Conservation (phyloP, 2,113 vertebrate species). For the Sylvilagus bachmani region DNA sequence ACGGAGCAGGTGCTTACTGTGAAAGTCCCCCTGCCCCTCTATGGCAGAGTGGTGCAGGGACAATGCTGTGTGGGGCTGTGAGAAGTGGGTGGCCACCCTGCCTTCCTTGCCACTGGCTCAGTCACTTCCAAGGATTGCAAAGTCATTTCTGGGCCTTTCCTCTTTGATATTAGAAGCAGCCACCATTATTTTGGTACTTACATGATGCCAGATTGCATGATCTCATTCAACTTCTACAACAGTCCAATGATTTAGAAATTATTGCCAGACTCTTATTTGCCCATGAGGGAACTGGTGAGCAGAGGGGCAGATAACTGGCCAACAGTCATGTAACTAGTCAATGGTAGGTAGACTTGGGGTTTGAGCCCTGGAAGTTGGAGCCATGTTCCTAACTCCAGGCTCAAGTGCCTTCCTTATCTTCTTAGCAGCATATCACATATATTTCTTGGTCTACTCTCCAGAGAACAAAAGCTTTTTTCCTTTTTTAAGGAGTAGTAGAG, state of each 20-base stretch:
- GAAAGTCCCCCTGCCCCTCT: rapidly evolving
- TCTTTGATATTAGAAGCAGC: neutral
- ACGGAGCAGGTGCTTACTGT: rapidly evolving
- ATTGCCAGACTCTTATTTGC: rapidly evolving
- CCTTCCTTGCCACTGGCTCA: rapidly evolving
- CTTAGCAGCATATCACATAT: neutral
- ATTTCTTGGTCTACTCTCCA: neutral
- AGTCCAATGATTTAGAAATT: neutral
- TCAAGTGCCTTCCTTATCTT: neutral
- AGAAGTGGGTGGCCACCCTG: rapidly evolving
- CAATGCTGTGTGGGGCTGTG: rapidly evolving
- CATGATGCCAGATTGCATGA: rapidly evolving
- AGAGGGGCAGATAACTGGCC: no score
- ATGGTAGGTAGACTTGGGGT: rapidly evolving
- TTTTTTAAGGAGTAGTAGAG: neutral
- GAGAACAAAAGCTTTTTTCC: neutral
- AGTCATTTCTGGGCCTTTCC: neutral
- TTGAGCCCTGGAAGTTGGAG: neutral
- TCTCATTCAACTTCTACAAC: neutral
- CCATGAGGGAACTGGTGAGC: neutral
- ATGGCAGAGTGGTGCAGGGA: rapidly evolving
- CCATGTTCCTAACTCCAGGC: neutral
- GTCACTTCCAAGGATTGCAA: neutral
- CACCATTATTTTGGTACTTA: neutral
- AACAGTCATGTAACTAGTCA: rapidly evolving